A percentile compares a stretch with the other conserved stretches of the same genome.
These are phyloP conservation scores for Litoditis marina DNA, from an alignment of 2,888 invertebrate genomes.

Conservation along the genomic window DNA sequence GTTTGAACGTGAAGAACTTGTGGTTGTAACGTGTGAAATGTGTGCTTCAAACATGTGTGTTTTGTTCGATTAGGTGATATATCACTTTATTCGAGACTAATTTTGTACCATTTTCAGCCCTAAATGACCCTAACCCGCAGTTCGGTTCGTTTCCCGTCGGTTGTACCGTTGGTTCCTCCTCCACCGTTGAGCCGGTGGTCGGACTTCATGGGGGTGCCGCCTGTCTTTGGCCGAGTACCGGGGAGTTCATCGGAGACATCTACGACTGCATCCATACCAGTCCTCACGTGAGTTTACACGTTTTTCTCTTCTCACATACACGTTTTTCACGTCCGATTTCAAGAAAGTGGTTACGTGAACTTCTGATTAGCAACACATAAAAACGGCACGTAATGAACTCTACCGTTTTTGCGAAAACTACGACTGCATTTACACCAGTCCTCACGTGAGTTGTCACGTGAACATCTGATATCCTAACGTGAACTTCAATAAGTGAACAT, in stretches of 20 bases:
- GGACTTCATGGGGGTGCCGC: conserved; percentile 46
- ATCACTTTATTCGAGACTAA: too few relatives aligned
- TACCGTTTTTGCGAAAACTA: background rate
- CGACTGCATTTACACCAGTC: background rate
- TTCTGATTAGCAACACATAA: too few relatives aligned
- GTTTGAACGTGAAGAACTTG: too few relatives aligned
- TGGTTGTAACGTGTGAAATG: too few relatives aligned
- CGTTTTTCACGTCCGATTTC: background rate
- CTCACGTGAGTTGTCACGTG: background rate
- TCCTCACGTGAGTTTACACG: conserved; percentile 28
- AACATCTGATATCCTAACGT: too few relatives aligned
- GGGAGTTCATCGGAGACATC: conserved; percentile 48
- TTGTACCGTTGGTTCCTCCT: conserved; percentile 44
- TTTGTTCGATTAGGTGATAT: too few relatives aligned
- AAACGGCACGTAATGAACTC: too few relatives aligned
- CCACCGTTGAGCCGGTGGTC: conserved; percentile 41
- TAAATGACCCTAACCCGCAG: conserved; percentile 40
- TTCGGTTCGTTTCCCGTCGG: conserved; percentile 46
- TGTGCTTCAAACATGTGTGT: too few relatives aligned
- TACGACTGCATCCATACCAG: conserved; percentile 52
- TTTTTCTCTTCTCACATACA: background rate
- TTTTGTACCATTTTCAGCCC: conserved; percentile 16
- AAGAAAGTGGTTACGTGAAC: background rate
- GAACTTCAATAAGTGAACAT: too few relatives aligned
- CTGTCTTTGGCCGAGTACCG: conserved; percentile 48